Base-by-base conservation (phyloP, 2,888 invertebrate species). In the Cosmia pyralina region DNA sequence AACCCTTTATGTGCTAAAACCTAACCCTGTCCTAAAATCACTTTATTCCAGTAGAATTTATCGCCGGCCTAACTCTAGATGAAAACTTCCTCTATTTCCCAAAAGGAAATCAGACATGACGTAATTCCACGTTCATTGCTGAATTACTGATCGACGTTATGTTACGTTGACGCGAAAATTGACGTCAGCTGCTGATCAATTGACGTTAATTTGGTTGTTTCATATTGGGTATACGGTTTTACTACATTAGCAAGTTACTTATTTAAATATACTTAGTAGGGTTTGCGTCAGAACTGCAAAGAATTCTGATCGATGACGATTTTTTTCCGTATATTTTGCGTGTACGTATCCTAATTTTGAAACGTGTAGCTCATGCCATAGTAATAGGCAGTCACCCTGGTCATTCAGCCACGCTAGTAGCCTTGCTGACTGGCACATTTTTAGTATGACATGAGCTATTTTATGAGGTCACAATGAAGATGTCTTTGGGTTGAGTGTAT, bases 81-180 rank as follows among this genome's bases (percentile, higher is more conserved):
- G 68, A 59, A 68, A 80, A 53, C 58, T 65, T 52, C 63, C 69
- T 57, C 55, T 73, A 81, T 81, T 81, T 65, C 73, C 74, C 53
- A n/a, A 55, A 15, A 69, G 81, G 81, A 81, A 81, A 81, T 81
- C n/a, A 73, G 64, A 55, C 77, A 38, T 72, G 55, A 63, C 72
- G 62, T 77, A 28, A 79, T 65, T 62, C 7, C 46, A 59, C 41
- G 64, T 66, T 55, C 59, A 74, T n/a, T 58, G 41, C 73, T 57
- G 71, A 70, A 71, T 79, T 67, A 66, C 79, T 64, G 67, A 52
- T 70, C 28, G 59, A 70, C 50, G 48, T 71, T 11, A 75, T 34
- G 65, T 69, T 38, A 75, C 34, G 64, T 62, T 65, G 57, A 59
- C 64, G 64, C 46, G 50, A 55, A 72, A 76, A 67, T 65, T 76